Percentiles rank a stretch among this genome's conserved stretches.
These are phyloP conservation scores for Achlya flavicornis DNA, from an alignment of 2,888 invertebrate species.

Conservation along the genomic window DNA sequence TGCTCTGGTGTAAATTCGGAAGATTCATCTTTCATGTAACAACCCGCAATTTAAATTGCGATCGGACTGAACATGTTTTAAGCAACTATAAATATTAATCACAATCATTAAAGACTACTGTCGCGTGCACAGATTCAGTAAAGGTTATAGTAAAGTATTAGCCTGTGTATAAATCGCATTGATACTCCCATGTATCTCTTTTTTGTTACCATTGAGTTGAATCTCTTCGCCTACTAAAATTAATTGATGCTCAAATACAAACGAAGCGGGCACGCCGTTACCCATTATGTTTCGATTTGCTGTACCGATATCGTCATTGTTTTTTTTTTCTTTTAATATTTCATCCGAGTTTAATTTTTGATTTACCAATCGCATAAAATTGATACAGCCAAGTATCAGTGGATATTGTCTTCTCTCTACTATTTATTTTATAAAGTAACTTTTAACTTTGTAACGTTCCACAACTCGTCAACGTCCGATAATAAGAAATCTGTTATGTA, in stretches of 20 bases:
- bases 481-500: not conserved
- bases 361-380: not conserved
- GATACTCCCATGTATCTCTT: conserved; percentile 53
- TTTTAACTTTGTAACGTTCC: too few species aligned
- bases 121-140: not conserved
- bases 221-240: conserved; percentile 43
- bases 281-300: conserved; percentile 56
- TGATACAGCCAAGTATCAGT: not conserved
- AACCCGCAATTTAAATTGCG: not conserved
- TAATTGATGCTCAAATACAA: conserved; percentile 65
- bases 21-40: not conserved
- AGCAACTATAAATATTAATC: not conserved
- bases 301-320: conserved; percentile 41
- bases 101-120: not conserved
- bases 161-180: conserved; percentile 20
- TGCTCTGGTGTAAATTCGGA: too few species aligned
- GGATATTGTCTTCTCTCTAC: not conserved
- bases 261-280: conserved; percentile 52
- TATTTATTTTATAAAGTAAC: not conserved
- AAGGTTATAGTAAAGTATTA: conserved; percentile 1
- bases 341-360: not conserved
- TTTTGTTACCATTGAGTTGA: conserved; percentile 46
- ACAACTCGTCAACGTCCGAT: not conserved
- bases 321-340: conserved; percentile 25
- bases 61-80: not conserved